A percentile compares a stretch with the other conserved stretches of the same genome.
Evolutionary conservation across 2,888 invertebrate genomes (phyloP).

Genomic region (Apomyelois bistriatella): DNA sequence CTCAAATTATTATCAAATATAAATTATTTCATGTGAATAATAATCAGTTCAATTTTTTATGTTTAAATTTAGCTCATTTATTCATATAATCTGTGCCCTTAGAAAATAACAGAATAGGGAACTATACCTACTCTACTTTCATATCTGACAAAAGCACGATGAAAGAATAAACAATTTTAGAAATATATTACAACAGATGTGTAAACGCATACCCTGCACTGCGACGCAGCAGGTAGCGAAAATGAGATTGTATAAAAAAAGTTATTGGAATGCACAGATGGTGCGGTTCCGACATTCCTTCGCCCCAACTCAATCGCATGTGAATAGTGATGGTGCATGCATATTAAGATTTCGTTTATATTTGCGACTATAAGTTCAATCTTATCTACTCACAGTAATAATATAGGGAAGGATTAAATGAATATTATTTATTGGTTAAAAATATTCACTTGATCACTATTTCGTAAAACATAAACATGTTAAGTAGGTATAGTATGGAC

Average conservation of each 20-base stretch:
- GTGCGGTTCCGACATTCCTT: conserved; percentile 67
- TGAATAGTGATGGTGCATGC: conserved; percentile 36
- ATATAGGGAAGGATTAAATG: no score
- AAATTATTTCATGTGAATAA: no score
- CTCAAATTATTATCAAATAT: no score
- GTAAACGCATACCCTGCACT: conserved; percentile 43
- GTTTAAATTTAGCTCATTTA: no score
- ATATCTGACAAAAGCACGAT: not conserved
- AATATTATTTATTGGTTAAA: no score
- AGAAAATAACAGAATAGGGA: not conserved
- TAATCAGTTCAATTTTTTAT: no score
- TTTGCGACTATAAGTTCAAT: not conserved
- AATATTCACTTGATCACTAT: no score
- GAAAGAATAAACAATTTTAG: conserved; percentile 19
- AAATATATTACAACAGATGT: conserved; percentile 29
- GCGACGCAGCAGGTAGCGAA: conserved; percentile 73
- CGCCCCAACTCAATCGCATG: conserved; percentile 33
- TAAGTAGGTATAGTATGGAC: no score
- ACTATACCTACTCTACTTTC: not conserved
- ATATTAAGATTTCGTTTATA: not conserved
- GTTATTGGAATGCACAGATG: conserved; percentile 73
- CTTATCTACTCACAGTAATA: no score
- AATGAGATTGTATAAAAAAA: conserved; percentile 53
- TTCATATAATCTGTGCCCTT: not conserved
- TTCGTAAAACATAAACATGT: no score